A percentile compares a stretch with the other conserved stretches of the same genome.
Conservation (phyloP, 1,140 invertebrate genomes). For the Phymastichus coffea region DNA sequence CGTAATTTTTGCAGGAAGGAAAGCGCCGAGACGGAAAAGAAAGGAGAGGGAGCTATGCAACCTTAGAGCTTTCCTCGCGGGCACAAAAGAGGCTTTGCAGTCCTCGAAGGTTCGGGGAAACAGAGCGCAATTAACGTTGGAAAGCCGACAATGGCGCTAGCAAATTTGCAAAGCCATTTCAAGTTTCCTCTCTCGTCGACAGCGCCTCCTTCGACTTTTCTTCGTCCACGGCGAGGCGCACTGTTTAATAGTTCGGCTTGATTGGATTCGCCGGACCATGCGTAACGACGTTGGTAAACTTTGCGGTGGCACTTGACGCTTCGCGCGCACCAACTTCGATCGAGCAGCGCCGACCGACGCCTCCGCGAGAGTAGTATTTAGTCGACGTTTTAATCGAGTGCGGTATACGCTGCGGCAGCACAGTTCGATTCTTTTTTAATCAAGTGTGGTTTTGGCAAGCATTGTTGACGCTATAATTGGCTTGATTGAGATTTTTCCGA, state of each 20-base stretch:
- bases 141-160: slow-evolving; percentile 38
- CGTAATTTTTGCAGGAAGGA: too few relatives aligned
- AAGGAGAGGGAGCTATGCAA: not conserved
- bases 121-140: slow-evolving; percentile 47
- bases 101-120: too few relatives aligned
- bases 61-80: not conserved
- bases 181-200: slow-evolving; percentile 35
- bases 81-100: slow-evolving; percentile 16
- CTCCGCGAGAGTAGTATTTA: too few relatives aligned
- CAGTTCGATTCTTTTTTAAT: too few relatives aligned
- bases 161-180: slow-evolving; percentile 56
- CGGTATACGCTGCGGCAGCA: too few relatives aligned
- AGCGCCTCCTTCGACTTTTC: slow-evolving; percentile 37
- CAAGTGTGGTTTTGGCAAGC: too few relatives aligned
- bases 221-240: slow-evolving; percentile 31
- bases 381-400: slow-evolving; percentile 6
- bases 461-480: too few relatives aligned
- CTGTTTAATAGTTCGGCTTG: slow-evolving; percentile 45
- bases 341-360: not conserved
- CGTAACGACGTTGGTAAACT: slow-evolving; percentile 50
- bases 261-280: slow-evolving; percentile 46
- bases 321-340: not conserved
- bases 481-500: too few relatives aligned
- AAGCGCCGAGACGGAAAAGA: not conserved
- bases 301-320: slow-evolving; percentile 48